A percentile compares a stretch with the other conserved stretches of the same genome.
These are phyloP conservation scores for Drosophila triauraria DNA, from an alignment of 1,140 invertebrate species.

Conservation along the genomic window DNA sequence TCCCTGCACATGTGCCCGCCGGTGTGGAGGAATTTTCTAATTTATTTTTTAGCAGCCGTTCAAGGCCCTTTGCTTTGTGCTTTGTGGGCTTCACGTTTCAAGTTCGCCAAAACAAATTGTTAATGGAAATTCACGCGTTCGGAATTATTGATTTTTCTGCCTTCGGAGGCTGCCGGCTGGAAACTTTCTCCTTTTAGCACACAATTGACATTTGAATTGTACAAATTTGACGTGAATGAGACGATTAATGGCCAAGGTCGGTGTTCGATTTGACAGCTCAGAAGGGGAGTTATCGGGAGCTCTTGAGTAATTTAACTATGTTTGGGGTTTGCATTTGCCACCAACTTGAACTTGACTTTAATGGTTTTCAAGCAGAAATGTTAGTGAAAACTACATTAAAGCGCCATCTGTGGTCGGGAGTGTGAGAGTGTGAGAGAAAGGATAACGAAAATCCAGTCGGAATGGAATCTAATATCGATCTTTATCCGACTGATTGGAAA, in stretches of 20 bases:
- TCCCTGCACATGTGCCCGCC: constrained; percentile 64
- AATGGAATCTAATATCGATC: neutral
- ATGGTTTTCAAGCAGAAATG: neutral
- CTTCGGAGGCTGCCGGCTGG: constrained; percentile 40
- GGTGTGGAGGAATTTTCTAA: constrained; percentile 82
- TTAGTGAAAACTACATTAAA: neutral
- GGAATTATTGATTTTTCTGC: constrained; percentile 75
- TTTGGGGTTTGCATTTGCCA: neutral
- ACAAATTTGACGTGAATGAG: constrained; percentile 71
- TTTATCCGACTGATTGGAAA: constrained; percentile 14
- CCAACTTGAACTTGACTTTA: constrained; percentile 16
- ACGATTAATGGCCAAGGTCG: constrained; percentile 83
- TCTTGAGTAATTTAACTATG: constrained; percentile 30
- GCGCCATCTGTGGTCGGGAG: constrained; percentile 20
- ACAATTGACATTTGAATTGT: constrained; percentile 79
- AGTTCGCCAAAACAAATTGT: constrained; percentile 76
- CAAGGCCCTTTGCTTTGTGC: constrained; percentile 72
- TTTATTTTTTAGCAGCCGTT: constrained; percentile 82
- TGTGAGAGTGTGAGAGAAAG: neutral
- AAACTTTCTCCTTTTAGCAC: constrained; percentile 55
- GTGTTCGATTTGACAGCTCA: constrained; percentile 66
- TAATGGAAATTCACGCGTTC: constrained; percentile 76
- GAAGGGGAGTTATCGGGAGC: neutral
- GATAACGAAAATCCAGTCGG: constrained; percentile 8
- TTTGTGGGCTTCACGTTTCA: constrained; percentile 29